Percentiles rank a stretch among this genome's conserved stretches.
These are phyloP conservation scores for Amyelois transitella DNA, from an alignment of 1,140 invertebrate species.

Conservation along the genomic window DNA sequence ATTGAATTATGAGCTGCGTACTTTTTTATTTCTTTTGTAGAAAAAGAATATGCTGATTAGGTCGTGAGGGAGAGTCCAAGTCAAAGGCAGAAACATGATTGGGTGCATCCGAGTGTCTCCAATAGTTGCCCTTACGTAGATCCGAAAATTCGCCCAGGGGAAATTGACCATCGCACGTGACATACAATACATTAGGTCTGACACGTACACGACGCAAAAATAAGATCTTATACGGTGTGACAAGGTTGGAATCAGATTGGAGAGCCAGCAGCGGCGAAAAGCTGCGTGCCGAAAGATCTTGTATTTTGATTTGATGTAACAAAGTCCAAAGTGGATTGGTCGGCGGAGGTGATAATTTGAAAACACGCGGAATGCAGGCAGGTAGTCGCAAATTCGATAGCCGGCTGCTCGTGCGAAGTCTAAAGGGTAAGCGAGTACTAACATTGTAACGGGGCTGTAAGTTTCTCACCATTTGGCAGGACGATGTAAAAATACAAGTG, in stretches of 20 bases:
- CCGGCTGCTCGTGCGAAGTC: slow-evolving; percentile 28
- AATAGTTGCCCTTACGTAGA: slow-evolving; percentile 6
- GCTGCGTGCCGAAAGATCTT: not conserved
- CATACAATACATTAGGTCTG: slow-evolving; percentile 1
- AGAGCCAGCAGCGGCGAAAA: not conserved
- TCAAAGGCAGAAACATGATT: not conserved
- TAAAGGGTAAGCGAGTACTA: slow-evolving; percentile 29
- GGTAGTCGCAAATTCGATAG: slow-evolving; percentile 23
- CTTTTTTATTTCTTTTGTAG: not conserved
- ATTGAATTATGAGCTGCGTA: not conserved
- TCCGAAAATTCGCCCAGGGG: slow-evolving; percentile 23
- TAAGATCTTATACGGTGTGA: not conserved
- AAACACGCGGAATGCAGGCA: slow-evolving; percentile 19
- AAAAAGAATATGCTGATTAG: not conserved
- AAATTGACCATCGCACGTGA: slow-evolving; percentile 46
- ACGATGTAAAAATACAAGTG: not conserved
- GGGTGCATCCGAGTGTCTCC: slow-evolving; percentile 16
- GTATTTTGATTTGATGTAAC: slow-evolving; percentile 6
- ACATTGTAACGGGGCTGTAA: slow-evolving; percentile 20
- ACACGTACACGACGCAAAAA: not conserved
- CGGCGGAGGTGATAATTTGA: slow-evolving; percentile 1
- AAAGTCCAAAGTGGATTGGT: not conserved
- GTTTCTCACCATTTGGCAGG: not conserved
- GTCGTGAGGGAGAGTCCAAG: not conserved
- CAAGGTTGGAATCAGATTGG: slow-evolving; percentile 1